Percentiles rank a stretch among this genome's conserved stretches.
Evolutionary conservation across 2,888 invertebrate species (phyloP).

Genomic region (Agrotis clavis): DNA sequence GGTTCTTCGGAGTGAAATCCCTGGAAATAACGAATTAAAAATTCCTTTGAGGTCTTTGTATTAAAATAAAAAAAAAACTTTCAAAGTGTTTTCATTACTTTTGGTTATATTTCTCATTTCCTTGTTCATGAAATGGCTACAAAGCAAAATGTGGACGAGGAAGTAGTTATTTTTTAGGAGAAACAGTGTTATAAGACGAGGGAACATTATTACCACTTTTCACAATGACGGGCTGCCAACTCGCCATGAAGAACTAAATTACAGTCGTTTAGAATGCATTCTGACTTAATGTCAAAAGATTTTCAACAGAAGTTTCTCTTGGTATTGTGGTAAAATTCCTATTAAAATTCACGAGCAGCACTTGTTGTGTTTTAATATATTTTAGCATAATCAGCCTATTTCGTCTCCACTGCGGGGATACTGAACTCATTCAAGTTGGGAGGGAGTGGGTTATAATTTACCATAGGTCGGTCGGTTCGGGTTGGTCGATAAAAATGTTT

Average conservation of each 20-base stretch:
- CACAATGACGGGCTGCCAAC: constrained; percentile 14
- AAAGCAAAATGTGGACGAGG: constrained; percentile 7
- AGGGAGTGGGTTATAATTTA: too few relatives aligned
- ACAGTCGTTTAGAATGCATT: constrained; percentile 26
- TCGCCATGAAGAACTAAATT: constrained; percentile 34
- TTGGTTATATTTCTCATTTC: constrained; percentile 51
- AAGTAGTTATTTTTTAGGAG: constrained; percentile 5
- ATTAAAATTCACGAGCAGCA: neutral
- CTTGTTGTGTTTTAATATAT: neutral
- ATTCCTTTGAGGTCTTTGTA: constrained; percentile 38
- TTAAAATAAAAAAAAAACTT: constrained; percentile 35
- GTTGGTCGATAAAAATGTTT: too few relatives aligned
- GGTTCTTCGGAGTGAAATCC: constrained; percentile 31
- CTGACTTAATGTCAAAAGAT: constrained; percentile 31
- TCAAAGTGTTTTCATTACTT: constrained; percentile 19
- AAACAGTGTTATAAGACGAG: constrained; percentile 18
- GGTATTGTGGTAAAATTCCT: constrained; percentile 1
- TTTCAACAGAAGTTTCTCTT: constrained; percentile 11
- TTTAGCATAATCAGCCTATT: too few relatives aligned
- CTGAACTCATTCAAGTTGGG: too few relatives aligned
- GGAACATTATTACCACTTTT: constrained; percentile 40
- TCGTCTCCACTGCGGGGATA: too few relatives aligned
- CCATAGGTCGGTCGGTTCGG: too few relatives aligned
- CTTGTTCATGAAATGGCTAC: constrained; percentile 34
- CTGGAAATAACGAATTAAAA: constrained; percentile 22